Base-by-base conservation (phyloP, 2,113 vertebrate species). In the Nerophis lumbriciformis region DNA sequence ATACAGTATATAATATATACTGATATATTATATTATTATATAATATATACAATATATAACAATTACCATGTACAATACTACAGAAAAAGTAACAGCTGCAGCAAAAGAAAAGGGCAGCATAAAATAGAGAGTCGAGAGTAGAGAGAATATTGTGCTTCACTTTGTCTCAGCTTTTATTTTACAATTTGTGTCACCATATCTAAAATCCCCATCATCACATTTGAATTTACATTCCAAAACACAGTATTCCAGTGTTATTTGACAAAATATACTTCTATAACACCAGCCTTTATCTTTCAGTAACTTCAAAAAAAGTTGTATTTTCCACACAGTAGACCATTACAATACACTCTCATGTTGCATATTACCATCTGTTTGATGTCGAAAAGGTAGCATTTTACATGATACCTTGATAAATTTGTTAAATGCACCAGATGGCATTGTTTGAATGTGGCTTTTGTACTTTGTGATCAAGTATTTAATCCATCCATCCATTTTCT, bases 161-260 rank as follows among this genome's bases (percentile, higher is more conserved):
- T 61, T 72, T 68, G 16, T 71, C 9, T 65, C 42, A 36, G 6
- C 19, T 61, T 83, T 85, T 75, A 79, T 84, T 77, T 73, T 35
- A 74, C 14, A 69, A 42, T 28, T 64, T 68, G 19, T 65, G 28
- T 12, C 48, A 70, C 6, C 65, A 53, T 74, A 61, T 69, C 60
- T 65, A 70, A 35, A 71, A 49, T 67, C 61, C 69, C 79, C 71
- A 47, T 52, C 51, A 73, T 60, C 12, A 68, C 13, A 56, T 48
- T 65, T 66, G 21, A 50, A 68, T 8, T 66, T 76, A 72, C 75
- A 80, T 74, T 78, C 48, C 9, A 61, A 38, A 59, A 59, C 54
- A 71, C 61, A 73, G 61, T 19, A 65, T 35, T 77, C 68, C 76
- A 83, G 76, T 83, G 79, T 71, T 60, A 72, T 15, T 59, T 65